Evolutionary conservation across 2,888 invertebrate genomes (phyloP).

Genomic region (Neuroscelio doddi): DNA sequence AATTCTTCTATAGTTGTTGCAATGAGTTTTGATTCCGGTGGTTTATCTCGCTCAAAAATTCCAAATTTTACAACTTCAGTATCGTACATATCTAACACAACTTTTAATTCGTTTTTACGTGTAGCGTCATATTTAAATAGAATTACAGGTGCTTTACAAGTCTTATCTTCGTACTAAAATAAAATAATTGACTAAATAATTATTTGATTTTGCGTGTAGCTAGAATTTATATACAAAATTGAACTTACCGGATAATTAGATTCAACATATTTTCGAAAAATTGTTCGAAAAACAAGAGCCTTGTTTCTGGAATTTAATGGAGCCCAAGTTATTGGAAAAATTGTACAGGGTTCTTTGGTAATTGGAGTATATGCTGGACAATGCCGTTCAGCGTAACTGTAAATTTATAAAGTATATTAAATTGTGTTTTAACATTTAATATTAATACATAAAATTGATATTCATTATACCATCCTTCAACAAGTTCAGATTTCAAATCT

Average conservation of each 20-base stretch:
- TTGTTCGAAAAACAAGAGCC: slow-evolving; percentile 58
- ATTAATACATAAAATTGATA: too few relatives aligned
- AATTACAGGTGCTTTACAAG: slow-evolving; percentile 58
- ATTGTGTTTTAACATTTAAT: neutral
- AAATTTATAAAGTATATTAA: slow-evolving; percentile 15
- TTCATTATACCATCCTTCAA: slow-evolving; percentile 59
- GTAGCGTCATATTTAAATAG: slow-evolving; percentile 69
- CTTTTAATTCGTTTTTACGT: slow-evolving; percentile 63
- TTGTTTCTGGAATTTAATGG: slow-evolving; percentile 64
- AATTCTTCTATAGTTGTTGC: slow-evolving; percentile 62
- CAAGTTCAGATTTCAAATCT: slow-evolving; percentile 42
- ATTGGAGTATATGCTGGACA: slow-evolving; percentile 55
- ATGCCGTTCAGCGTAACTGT: slow-evolving; percentile 62
- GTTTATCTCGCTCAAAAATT: slow-evolving; percentile 66
- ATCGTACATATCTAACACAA: slow-evolving; percentile 62
- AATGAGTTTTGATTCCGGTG: slow-evolving; percentile 64
- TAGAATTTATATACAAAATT: too few relatives aligned
- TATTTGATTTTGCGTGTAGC: too few relatives aligned
- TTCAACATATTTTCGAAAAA: slow-evolving; percentile 64
- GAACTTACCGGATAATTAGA: slow-evolving; percentile 58
- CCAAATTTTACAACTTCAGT: slow-evolving; percentile 66
- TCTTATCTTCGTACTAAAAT: slow-evolving; percentile 64
- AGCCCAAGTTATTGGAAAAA: slow-evolving; percentile 63
- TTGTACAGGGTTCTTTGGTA: slow-evolving; percentile 52
- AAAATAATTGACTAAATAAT: too few relatives aligned